phyloP scores from a whole-genome alignment of 1,140 invertebrate genomes.

The Scaptomyza graminum region DNA sequence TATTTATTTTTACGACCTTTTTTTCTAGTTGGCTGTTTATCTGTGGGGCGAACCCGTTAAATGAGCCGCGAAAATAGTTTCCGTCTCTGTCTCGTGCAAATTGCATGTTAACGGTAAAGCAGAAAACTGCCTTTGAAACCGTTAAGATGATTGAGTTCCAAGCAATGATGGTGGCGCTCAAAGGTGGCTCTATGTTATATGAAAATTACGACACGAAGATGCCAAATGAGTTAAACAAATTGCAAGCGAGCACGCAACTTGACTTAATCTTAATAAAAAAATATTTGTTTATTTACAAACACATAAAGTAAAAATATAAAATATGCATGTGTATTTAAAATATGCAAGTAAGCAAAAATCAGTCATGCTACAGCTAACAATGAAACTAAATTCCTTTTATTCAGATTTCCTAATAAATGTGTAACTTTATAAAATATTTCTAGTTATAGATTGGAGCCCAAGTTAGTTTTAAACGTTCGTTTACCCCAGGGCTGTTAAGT shows the following conservation, averaged over 20 bases:
- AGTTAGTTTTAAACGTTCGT: no score
- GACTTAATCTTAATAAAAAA: neutral
- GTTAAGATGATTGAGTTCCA: conserved; percentile 17
- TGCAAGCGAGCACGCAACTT: neutral
- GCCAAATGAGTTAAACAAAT: neutral
- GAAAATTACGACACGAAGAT: neutral
- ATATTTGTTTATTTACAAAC: neutral
- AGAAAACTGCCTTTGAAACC: neutral
- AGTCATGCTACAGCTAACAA: no score
- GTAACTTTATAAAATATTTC: no score
- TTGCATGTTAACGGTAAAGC: conserved; percentile 30
- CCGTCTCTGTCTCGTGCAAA: conserved; percentile 65
- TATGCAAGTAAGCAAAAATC: no score
- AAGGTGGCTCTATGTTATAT: neutral
- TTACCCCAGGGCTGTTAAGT: no score
- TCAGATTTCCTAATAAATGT: no score
- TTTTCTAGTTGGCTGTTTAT: conserved; percentile 32
- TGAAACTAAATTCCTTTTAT: no score
- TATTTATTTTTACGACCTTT: conserved; percentile 46
- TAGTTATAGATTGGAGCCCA: no score
- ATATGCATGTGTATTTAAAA: no score
- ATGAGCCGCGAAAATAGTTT: conserved; percentile 82
- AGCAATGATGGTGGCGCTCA: neutral
- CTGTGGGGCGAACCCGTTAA: conserved; percentile 61
- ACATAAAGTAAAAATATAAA: neutral